Evolutionary conservation across 2,888 invertebrate species (phyloP), one percentile per base, ranked within the genome.

Genomic region (Rhimphoctona megacephalus): DNA sequence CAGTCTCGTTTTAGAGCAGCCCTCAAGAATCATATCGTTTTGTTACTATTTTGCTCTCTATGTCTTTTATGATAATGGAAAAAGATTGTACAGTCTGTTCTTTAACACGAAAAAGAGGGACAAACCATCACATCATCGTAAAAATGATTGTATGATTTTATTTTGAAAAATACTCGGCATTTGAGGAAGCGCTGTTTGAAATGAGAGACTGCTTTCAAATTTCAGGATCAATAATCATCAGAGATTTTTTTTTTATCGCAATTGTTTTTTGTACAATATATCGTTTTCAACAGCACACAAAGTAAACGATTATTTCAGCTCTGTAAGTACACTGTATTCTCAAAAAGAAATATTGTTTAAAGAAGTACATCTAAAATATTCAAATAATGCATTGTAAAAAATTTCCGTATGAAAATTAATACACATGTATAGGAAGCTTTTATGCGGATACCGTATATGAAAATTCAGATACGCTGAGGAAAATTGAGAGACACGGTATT

Each of bases 11-110:
- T 78, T 76, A 64, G 52, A 69, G 72, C 82, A 73, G 80, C 57
- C 83, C 87, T 83, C 49, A 25, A 74, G 64, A 83, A 72, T 57
- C 69, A 57, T 30, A 84, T 66, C 22, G 52, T 78, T 73, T 52
- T 74, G 46, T 74, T 73, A 64, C 52, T 78, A 73, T 84, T 74
- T 43, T 39, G 39, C 81, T 73, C 72, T 69, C 49, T 76, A 57
- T 57, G 25, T 33, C 39, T 57, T 43, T 78, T 64, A 61, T 81
- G 67, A 78, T 54, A 67, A 81, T 67, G 64, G 69, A 78, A 77
- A 67, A 67, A 66, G 67, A 76, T 69, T 69, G 69, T 57, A 25
- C 22, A 54, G 36, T 52, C 19, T 43, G 17, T 54, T 64, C 25
- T 52, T 72, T n/a, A 67, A 25, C 33, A 64, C 54, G 11, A 49